Evolutionary conservation across 2,797 vertebrate genomes (phyloP), one percentile per base, ranked within the genome.

Genomic region (Peromyscus attwateri): DNA sequence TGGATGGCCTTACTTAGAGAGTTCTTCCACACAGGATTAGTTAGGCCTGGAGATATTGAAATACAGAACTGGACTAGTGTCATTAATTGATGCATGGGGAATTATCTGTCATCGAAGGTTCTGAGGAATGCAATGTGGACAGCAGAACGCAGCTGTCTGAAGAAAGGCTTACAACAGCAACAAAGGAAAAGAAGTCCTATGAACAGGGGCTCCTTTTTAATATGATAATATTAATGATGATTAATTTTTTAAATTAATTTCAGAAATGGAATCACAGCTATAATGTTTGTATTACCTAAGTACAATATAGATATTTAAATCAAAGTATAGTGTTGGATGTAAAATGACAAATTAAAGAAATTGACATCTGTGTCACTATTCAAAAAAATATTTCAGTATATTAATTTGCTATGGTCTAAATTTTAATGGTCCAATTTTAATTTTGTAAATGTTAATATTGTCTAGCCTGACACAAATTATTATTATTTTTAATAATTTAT

Each of bases 1-100:
- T 64, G 12, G 79, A 40, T 89, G 71, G 40, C 75, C 88, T 89
- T 92, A 89, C 89, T 93, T 91, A 75, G 89, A 97, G 79, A 92
- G 60, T 96, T 62, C 13, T 37, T 96, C 43, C 76, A 85, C 6
- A 83, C 55, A 89, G 83, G 92, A 31, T 94, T 92, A 81, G 76
- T 96, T 77, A 92, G 66, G 97, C 85, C 29, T 89, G 23, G 37
- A 96, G 21, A 91, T 91, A 92, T 11, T 92, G 92, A 97, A 97
- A 95, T 94, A 82, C 85, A 93, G 46, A 43, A 77, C 29, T 85
- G 16, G 29, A 77, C 93, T 70, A 71, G 27, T 19, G 0, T 71
- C 79, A 89, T 68, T 97, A 91, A 83, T 66, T 79, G 55, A 49
- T 64, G 88, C 31, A 84, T 4, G 68, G 27, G 70, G 75, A 89